These are phyloP conservation scores for Pristis pectinata DNA, from an alignment of 2,797 vertebrate genomes.

Conservation along the genomic window DNA sequence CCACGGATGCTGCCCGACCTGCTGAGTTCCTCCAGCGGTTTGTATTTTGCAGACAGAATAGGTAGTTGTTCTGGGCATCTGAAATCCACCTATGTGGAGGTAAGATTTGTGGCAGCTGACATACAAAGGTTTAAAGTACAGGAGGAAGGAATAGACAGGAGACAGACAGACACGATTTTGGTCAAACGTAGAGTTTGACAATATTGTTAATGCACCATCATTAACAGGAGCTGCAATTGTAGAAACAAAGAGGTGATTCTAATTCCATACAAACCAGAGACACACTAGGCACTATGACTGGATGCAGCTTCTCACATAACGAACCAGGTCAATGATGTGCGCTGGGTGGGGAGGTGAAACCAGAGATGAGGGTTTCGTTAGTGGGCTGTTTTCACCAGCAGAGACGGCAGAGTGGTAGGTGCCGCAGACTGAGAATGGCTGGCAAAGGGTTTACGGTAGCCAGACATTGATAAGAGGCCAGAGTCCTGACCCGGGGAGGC, in stretches of 20 bases:
- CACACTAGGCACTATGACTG: neutral
- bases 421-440: too few relatives aligned
- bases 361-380: neutral
- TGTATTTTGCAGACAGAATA: too few relatives aligned
- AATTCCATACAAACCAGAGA: neutral
- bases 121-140: neutral
- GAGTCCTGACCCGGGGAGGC: too few relatives aligned
- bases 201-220: neutral
- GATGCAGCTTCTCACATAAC: neutral
- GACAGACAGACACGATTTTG: too few relatives aligned
- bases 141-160: neutral
- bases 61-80: too few relatives aligned
- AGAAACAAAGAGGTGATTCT: neutral
- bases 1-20: too few relatives aligned
- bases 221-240: too few relatives aligned
- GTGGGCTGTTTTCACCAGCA: neutral
- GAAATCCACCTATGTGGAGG: too few relatives aligned
- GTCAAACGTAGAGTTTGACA: neutral
- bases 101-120: too few relatives aligned
- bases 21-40: too few relatives aligned
- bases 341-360: neutral
- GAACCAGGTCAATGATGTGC: neutral
- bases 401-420: neutral
- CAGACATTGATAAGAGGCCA: too few relatives aligned
- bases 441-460: too few relatives aligned